Base-by-base conservation (phyloP, 2,888 invertebrate species). In the Malacosoma neustria region DNA sequence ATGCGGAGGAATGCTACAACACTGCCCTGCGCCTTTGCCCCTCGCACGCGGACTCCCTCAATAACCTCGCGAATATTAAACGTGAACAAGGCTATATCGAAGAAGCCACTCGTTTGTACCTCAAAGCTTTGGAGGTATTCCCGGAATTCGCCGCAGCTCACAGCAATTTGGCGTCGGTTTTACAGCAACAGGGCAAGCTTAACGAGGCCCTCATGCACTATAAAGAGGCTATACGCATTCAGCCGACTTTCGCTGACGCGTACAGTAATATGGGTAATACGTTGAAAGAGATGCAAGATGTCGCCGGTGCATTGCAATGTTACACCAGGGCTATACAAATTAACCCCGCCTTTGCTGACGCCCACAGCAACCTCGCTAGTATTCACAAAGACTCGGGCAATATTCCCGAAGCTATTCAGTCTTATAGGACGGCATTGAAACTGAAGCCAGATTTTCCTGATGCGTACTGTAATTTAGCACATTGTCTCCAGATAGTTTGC, bases 191-290 rank as follows among this genome's bases (percentile, higher is more conserved):
- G 80, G 99, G 86, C 33, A 99, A 99, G 79, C 89, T 99, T 33
- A 96, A 96, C 72, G 98, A 99, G 77, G 98, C 98, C 2, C 91
- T 99, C 38, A 93, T 96, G 93, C 98, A 99, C 87, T 99, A 99
- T 75, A 98, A 98, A 73, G 99, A 99, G 76, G 99, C 99, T 2
- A 99, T 99, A 51, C 91, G 98, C 57, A 99, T 99, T 63, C 98
- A 99, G 66, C 99, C 99, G 9, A 97, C 98, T 7, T 99, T 99
- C 80, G 99, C 99, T 36, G 99, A 99, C 88, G 99, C 99, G 2
- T 99, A 98, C 80, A 97, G 97, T 45, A 99, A 99, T 72, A 99
- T 99, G 99, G 99, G 99, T 31, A 99, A 99, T 75, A 99, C 99
- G 1, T 87, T 99, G 42, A 99, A 99, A 73, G 99, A 99, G 75